Base-by-base conservation (phyloP, 2,797 vertebrate genomes). In the Microhierax caerulescens region DNA sequence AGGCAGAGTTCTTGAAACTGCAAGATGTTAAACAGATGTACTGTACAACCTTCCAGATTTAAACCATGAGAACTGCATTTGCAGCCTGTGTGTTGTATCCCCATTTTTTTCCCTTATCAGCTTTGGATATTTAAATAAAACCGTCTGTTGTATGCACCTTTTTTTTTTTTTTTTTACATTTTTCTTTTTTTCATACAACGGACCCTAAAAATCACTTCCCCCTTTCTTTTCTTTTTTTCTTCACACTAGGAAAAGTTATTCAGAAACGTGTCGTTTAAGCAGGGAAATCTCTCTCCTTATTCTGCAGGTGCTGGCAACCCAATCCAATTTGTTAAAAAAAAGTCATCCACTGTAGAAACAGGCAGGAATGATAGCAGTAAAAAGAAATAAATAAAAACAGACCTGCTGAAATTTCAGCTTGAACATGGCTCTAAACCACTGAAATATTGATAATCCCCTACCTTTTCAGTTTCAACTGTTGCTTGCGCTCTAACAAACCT, bases 11-110 rank as follows among this genome's bases (percentile, higher is more conserved):
- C 95, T 98, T 97, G 75, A 98, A 98, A 97, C 92, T 95, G 90
- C 87, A 98, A 98, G 97, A 98, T 98, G 97, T 97, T 98, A 97
- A 98, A 96, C 98, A 98, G 98, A 98, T 98, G 97, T 97, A 97
- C 89, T 50, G 56, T 34, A 79, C 60, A 96, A 57, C 63, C 93
- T 97, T 98, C 97, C 97, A 97, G 97, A 92, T 97, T 96, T 95
- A 96, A 97, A 97, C 96, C 86, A 97, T 72, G 93, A 98, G 94
- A 95, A 96, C 96, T 95, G 83, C 96, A 96, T 95, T 98, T 97
- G 93, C 91, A 97, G 95, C 89, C 94, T 95, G 69, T 96, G 82
- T 67, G 88, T 83, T 97, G 73, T 93, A 96, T 90, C 67, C 79
- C 93, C 78, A 68, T 72, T 89, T 95, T 92, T 94, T 91, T 51